Conservation (phyloP, 2,113 vertebrate species). For the Camelus bactrianus region DNA sequence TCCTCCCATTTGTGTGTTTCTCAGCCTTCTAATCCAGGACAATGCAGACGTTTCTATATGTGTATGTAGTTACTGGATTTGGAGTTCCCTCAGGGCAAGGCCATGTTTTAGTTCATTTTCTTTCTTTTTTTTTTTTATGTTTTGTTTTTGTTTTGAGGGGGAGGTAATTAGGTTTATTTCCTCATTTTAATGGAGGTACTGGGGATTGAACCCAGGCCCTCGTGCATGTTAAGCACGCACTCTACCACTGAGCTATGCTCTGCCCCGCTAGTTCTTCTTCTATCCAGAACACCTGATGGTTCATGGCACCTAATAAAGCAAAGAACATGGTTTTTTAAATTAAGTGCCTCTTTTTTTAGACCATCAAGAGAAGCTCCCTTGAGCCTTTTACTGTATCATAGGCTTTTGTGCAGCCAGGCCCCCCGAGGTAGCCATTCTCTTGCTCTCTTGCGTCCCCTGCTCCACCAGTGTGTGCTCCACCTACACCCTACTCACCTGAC, state of each 20-base stretch:
- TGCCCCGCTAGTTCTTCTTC: background rate
- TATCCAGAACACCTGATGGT: background rate
- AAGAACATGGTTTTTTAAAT: background rate
- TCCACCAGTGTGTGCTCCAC: no score
- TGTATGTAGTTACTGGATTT: background rate
- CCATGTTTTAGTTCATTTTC: background rate
- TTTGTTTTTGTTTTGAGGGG: no score
- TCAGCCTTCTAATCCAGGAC: background rate
- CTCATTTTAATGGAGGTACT: no score
- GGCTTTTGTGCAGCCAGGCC: background rate
- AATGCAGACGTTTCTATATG: accelerated
- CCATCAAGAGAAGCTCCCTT: background rate
- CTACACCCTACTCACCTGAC: background rate
- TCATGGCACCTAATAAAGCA: background rate
- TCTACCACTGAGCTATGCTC: no score
- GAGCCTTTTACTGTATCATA: background rate
- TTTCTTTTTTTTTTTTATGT: no score
- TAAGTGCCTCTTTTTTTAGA: background rate
- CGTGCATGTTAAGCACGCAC: no score
- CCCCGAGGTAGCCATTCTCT: background rate
- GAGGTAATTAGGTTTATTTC: no score
- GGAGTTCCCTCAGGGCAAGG: background rate
- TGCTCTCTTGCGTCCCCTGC: background rate
- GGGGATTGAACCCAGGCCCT: no score
- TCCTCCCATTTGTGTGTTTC: background rate